phyloP scores from a whole-genome alignment of 2,113 vertebrate species.

The Zosterops japonicus region DNA sequence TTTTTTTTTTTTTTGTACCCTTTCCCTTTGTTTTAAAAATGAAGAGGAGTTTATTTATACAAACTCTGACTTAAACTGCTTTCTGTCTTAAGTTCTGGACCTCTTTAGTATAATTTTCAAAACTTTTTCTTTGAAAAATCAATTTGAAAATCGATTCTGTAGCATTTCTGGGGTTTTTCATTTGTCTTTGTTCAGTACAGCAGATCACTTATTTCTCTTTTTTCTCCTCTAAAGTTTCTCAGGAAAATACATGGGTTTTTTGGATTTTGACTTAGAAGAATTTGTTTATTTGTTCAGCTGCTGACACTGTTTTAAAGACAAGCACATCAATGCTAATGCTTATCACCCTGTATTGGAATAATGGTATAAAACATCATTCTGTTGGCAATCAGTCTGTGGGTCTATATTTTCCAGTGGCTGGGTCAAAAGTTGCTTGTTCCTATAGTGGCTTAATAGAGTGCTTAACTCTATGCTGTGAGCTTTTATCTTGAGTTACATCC shows the following conservation, averaged over 20 bases:
- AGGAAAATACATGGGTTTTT: neutral
- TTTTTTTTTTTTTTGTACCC: neutral
- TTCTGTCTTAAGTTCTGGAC: neutral
- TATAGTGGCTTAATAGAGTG: neutral
- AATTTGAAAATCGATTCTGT: neutral
- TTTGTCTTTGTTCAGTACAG: neutral
- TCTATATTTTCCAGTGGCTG: neutral
- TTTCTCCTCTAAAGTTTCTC: neutral
- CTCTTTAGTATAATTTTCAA: neutral
- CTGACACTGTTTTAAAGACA: neutral
- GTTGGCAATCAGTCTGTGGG: neutral
- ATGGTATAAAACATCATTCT: neutral
- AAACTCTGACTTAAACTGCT: neutral
- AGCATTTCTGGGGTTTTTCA: neutral
- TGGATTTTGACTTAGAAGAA: neutral
- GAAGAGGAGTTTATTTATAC: neutral
- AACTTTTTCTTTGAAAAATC: neutral
- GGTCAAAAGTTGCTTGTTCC: neutral
- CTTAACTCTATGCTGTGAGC: neutral
- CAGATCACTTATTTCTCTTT: neutral
- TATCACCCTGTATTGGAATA: neutral
- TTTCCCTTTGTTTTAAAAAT: neutral
- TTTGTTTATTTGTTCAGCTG: neutral
- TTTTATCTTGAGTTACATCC: neutral
- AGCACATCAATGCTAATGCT: neutral